Percentiles rank a stretch among this genome's conserved stretches.
Evolutionary conservation across 2,797 vertebrate species (phyloP).

Genomic region (Nannoperca obscura): DNA sequence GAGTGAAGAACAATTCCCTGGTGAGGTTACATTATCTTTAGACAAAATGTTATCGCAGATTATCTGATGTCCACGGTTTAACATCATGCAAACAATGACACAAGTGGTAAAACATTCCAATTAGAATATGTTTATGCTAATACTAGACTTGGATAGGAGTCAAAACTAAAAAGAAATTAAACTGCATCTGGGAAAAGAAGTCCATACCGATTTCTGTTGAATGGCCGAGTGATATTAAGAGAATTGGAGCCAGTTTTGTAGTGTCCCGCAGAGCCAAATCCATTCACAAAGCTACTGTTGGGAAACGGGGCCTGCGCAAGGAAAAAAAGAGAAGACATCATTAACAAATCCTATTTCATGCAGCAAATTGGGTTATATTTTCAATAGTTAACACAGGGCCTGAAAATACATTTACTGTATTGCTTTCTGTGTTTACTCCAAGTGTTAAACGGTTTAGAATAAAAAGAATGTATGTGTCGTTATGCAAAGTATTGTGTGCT

Average conservation of each 20-base stretch:
- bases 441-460: neutral
- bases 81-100: conserved; percentile 46
- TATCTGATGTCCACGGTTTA: conserved; percentile 43
- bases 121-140: conserved; percentile 27
- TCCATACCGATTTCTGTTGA: conserved; percentile 95
- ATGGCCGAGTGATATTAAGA: conserved; percentile 92
- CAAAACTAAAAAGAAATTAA: neutral
- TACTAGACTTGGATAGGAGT: conserved; percentile 1
- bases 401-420: neutral
- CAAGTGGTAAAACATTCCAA: conserved; percentile 37
- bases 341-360: conserved; percentile 8
- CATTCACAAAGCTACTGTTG: conserved; percentile 97
- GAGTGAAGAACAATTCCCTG: conserved; percentile 72
- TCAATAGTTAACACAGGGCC: neutral
- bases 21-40: conserved; percentile 42
- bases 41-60: conserved; percentile 47
- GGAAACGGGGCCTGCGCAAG: conserved; percentile 94
- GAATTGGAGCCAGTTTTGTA: conserved; percentile 93
- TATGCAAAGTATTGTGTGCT: conserved; percentile 12
- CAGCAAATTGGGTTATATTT: neutral
- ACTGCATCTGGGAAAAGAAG: accelerated
- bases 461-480: too few species aligned
- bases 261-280: conserved; percentile 92
- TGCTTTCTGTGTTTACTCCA: neutral
- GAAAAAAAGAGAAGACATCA: neutral